These are phyloP conservation scores for Otus scops DNA, from an alignment of 2,797 vertebrate species.

Conservation along the genomic window DNA sequence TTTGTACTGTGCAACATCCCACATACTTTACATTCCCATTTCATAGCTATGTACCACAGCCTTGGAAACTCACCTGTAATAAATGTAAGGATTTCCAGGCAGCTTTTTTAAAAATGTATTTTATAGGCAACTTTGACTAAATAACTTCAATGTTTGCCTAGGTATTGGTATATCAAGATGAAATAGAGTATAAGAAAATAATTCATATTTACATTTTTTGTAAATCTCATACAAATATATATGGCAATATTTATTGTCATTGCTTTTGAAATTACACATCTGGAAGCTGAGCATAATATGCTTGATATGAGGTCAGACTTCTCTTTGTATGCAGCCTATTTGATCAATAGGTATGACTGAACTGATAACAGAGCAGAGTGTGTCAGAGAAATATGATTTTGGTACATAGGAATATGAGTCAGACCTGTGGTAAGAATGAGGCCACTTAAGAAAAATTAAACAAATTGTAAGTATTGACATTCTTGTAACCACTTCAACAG, in stretches of 20 bases:
- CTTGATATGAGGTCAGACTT: neutral
- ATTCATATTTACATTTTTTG: neutral
- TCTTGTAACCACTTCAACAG: neutral
- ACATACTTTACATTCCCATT: neutral
- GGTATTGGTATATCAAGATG: neutral
- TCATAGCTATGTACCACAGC: neutral
- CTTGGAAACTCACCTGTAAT: neutral
- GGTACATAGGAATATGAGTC: neutral
- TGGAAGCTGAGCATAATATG: neutral
- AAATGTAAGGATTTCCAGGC: neutral
- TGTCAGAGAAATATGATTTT: neutral
- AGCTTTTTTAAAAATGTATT: rapidly evolving
- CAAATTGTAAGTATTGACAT: neutral
- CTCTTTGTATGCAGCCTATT: neutral
- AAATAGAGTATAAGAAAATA: neutral
- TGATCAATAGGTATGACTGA: neutral
- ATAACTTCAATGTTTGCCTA: neutral
- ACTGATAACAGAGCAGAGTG: neutral
- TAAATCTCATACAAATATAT: neutral
- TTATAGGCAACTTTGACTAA: neutral
- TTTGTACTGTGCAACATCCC: neutral
- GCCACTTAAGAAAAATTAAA: neutral
- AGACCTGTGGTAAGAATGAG: neutral
- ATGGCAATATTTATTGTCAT: neutral
- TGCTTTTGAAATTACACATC: neutral